A percentile compares a stretch with the other conserved stretches of the same genome.
Conservation (phyloP, 2,797 vertebrate genomes). For the Coranthus polyacanthus region DNA sequence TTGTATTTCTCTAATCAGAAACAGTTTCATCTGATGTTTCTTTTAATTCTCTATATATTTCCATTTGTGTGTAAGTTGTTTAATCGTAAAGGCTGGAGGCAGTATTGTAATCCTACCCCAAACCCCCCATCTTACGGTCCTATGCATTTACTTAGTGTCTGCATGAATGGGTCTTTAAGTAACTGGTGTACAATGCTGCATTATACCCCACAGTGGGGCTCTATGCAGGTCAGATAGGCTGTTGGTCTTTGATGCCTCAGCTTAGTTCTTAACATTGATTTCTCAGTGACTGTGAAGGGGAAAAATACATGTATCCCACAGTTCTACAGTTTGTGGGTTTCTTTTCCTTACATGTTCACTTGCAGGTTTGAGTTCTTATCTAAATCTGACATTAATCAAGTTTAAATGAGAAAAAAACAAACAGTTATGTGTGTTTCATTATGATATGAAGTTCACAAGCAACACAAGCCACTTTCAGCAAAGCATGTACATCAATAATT, state of each 20-base stretch:
- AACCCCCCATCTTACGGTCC: constrained; percentile 70
- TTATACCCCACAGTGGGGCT: constrained; percentile 82
- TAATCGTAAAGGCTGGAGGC: constrained; percentile 66
- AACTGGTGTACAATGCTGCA: constrained; percentile 82
- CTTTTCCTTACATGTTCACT: constrained; percentile 60
- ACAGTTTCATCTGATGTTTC: constrained; percentile 73
- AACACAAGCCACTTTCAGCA: constrained; percentile 4
- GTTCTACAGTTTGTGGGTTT: constrained; percentile 70
- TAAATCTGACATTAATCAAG: constrained; percentile 23
- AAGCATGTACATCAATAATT: constrained; percentile 24
- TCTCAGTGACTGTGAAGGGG: constrained; percentile 75
- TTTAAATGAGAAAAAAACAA: constrained; percentile 1
- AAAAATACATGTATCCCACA: constrained; percentile 77
- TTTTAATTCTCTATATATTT: constrained; percentile 64
- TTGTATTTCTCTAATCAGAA: constrained; percentile 88
- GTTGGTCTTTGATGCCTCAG: constrained; percentile 80
- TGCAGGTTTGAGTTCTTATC: constrained; percentile 29
- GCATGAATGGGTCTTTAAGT: constrained; percentile 84
- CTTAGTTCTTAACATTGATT: constrained; percentile 79
- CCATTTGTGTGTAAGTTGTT: constrained; percentile 72
- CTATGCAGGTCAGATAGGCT: constrained; percentile 83
- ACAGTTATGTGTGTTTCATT: constrained; percentile 10
- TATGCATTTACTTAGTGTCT: constrained; percentile 81
- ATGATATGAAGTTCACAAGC: constrained; percentile 14
- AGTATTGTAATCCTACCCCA: constrained; percentile 70